Base-by-base conservation (phyloP, 2,888 invertebrate genomes). In the Stenchaetothrips biformis region DNA sequence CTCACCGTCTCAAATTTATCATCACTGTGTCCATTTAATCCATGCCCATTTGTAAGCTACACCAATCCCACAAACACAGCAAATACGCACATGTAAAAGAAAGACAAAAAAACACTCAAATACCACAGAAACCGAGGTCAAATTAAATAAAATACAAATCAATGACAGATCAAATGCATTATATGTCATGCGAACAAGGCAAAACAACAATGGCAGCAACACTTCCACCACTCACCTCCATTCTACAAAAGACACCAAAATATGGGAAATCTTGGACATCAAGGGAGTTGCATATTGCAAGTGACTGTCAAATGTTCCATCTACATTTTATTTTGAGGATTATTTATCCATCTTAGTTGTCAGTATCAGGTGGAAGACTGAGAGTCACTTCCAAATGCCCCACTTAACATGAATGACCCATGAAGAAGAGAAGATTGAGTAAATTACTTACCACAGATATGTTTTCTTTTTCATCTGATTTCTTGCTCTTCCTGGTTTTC, bases 361-460 rank as follows among this genome's bases (percentile, higher is more conserved):
- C 37, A 37, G 37, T 37, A 37, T 37, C 4, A 37, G 37, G 37
- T 37, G 37, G 37, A 2, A 37, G 37, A 37, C 37, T 37, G 37
- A 37, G 37, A 37, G 37, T 37, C 37, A 37, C 37, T 37, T 37
- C 37, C 37, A 37, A 37, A 37, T 37, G 37, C 37, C 37, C 37
- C 37, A 37, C 3, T 48, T 11, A 80, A n/a, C 47, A 37, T 37
- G 37, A 37, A n/a, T 25, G n/a, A 74, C 67, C 53, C 53, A 53
- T 16, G 37, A 37, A 37, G 53, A 53, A 62, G 79, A 80, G 25
- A 80, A 67, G 49, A 79, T 48, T 6, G 27, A 78, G 7, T 9
- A 11, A 77, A 11, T 37, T 74, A 86, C 89, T 87, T 82, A 90
- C 90, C 84, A 90, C 90, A 74, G 90, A 90, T 83, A 90, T 88